Conservation (phyloP, 2,888 invertebrate species). For the Mythimna impura region DNA sequence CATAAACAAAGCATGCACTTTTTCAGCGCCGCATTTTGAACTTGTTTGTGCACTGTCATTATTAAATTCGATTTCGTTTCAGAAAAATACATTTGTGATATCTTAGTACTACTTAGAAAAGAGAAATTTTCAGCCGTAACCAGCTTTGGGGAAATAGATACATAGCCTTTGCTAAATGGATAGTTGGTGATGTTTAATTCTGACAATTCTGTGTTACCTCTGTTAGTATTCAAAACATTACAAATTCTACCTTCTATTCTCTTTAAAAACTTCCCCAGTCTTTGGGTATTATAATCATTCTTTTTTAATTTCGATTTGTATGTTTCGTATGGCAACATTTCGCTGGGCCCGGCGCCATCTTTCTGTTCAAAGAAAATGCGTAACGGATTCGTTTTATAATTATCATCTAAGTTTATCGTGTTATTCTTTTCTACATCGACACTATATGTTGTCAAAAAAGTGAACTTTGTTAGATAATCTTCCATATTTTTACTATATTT, state of each 20-base stretch:
- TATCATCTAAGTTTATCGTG: conserved; percentile 67
- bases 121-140: conserved; percentile 65
- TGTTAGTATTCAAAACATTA: conserved; percentile 76
- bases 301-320: conserved; percentile 80
- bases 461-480: conserved; percentile 78
- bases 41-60: conserved; percentile 79
- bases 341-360: conserved; percentile 80
- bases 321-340: conserved; percentile 79
- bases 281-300: conserved; percentile 72
- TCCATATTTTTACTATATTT: conserved; percentile 71
- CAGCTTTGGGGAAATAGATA: conserved; percentile 72
- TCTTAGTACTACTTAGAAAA: conserved; percentile 74
- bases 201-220: conserved; percentile 69
- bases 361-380: conserved; percentile 85
- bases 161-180: conserved; percentile 82
- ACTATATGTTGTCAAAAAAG: conserved; percentile 70
- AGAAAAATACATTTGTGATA: conserved; percentile 76
- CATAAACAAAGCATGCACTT: conserved; percentile 82
- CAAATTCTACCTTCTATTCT: conserved; percentile 78
- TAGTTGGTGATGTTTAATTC: conserved; percentile 75
- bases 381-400: conserved; percentile 79
- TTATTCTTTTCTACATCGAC: conserved; percentile 57
- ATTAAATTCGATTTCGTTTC: conserved; percentile 78
- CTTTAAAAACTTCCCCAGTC: conserved; percentile 80
- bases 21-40: conserved; percentile 54